Conservation (phyloP, 2,797 vertebrate species). For the Capromys pilorides region DNA sequence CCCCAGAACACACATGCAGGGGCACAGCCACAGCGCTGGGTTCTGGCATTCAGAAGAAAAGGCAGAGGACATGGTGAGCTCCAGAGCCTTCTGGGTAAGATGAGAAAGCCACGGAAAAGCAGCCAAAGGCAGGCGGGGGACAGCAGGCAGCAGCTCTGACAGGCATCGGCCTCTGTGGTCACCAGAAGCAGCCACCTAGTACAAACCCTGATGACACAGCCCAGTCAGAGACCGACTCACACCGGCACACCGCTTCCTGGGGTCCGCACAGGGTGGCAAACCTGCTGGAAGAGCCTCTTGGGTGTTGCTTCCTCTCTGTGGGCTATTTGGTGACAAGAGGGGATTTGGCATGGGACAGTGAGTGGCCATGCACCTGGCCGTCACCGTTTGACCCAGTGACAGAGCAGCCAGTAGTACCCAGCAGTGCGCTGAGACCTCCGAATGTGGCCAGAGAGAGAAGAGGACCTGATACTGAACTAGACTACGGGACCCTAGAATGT, state of each 20-base stretch:
- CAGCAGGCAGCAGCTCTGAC: not conserved
- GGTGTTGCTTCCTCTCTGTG: not conserved
- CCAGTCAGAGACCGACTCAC: accelerated
- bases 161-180: not conserved
- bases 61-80: not conserved
- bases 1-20: not conserved
- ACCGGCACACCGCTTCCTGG: not conserved
- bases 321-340: not conserved
- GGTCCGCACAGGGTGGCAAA: accelerated
- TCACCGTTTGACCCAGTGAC: accelerated
- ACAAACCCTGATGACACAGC: not conserved
- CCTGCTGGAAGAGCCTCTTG: not conserved
- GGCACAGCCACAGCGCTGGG: not conserved
- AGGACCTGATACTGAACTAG: not conserved
- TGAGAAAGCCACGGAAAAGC: not conserved
- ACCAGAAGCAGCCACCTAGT: not conserved
- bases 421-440: not conserved
- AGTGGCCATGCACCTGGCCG: not conserved
- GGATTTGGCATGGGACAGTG: accelerated
- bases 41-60: not conserved
- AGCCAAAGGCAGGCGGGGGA: not conserved
- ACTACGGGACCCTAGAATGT: too few relatives aligned
- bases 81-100: not conserved
- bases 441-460: not conserved
- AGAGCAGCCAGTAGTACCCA: accelerated